Evolutionary conservation across 2,113 vertebrate genomes (phyloP).

Genomic region (Malurus elegans): DNA sequence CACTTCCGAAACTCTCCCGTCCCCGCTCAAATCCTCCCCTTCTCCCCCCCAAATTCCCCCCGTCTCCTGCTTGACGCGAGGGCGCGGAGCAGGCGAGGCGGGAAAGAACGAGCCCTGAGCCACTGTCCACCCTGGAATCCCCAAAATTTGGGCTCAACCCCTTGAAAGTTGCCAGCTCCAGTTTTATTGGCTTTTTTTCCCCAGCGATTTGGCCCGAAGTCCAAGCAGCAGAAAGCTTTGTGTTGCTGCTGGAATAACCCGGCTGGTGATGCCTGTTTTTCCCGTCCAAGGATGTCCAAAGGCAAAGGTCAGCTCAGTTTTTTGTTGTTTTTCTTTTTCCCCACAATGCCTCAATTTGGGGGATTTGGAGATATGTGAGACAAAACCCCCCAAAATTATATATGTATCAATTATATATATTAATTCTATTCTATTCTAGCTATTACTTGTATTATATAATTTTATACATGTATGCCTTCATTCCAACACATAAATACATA

Average conservation of each 20-base stretch:
- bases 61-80: no score
- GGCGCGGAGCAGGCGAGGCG: no score
- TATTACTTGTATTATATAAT: no score
- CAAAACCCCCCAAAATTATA: no score
- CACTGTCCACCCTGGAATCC: rapidly evolving
- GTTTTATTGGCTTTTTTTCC: background rate
- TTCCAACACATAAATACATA: background rate
- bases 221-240: background rate
- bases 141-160: background rate
- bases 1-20: rapidly evolving
- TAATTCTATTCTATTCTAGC: no score
- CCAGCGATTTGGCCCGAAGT: background rate
- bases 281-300: background rate
- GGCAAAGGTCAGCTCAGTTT: background rate
- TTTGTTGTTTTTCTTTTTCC: background rate
- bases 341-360: background rate
- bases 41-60: no score
- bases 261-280: rapidly evolving
- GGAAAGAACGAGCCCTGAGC: no score
- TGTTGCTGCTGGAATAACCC: background rate
- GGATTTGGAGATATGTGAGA: no score
- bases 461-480: background rate
- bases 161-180: background rate
- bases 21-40: no score
- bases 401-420: background rate